Evolutionary conservation across 2,113 vertebrate genomes (phyloP).

Genomic region (Elanus axillaris): DNA sequence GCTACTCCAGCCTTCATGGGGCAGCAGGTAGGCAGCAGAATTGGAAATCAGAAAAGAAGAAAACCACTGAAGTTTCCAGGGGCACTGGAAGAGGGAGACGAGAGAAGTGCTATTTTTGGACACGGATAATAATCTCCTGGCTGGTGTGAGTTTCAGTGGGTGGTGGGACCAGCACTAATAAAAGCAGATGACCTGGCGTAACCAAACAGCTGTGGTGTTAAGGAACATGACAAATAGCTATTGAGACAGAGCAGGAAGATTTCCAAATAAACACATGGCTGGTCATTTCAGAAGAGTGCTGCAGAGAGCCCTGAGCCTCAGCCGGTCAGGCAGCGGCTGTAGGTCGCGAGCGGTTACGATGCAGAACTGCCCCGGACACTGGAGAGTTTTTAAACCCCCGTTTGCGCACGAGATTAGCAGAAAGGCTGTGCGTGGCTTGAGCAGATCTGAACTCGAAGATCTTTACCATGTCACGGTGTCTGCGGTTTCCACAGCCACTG

Average conservation of each 20-base stretch:
- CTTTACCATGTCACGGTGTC: fast-evolving
- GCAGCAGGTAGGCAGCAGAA: not conserved
- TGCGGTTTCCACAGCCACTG: fast-evolving
- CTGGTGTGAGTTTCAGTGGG: conserved; percentile 77
- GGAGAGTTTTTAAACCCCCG: not conserved
- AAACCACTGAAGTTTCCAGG: not conserved
- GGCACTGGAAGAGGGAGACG: not conserved
- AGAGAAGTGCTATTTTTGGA: conserved; percentile 80
- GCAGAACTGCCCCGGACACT: not conserved
- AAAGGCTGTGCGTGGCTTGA: not conserved
- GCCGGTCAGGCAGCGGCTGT: fast-evolving
- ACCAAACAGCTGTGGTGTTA: conserved; percentile 57
- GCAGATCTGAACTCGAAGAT: not conserved
- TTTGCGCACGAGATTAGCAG: not conserved
- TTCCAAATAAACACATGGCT: not conserved
- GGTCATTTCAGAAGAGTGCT: not conserved
- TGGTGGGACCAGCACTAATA: conserved; percentile 54
- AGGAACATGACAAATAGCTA: not conserved
- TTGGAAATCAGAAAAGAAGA: not conserved
- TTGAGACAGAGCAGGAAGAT: not conserved
- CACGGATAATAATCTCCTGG: conserved; percentile 13
- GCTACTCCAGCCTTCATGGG: conserved; percentile 81
- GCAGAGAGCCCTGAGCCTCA: not conserved
- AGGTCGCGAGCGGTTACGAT: not conserved
- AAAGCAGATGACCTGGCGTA: conserved; percentile 65